Conservation (phyloP, 2,888 invertebrate genomes). For the Chalcosyrphus nemorum region DNA sequence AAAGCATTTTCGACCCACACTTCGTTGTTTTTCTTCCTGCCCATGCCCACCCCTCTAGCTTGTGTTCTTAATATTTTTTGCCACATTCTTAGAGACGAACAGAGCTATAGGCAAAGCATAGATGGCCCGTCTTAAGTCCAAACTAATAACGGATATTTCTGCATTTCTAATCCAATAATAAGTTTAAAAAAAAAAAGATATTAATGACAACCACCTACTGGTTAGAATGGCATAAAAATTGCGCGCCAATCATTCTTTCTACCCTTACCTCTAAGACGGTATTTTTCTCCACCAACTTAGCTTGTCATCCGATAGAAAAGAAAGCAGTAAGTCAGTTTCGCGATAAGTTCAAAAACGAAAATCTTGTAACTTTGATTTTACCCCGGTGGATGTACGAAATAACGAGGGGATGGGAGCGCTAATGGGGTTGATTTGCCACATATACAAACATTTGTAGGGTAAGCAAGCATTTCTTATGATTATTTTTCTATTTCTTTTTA, state of each 20-base stretch:
- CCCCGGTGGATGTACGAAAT: neutral
- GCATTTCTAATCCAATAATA: slow-evolving; percentile 76
- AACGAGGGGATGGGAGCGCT: neutral
- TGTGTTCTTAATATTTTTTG: slow-evolving; percentile 56
- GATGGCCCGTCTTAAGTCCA: slow-evolving; percentile 69
- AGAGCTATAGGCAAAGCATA: slow-evolving; percentile 30
- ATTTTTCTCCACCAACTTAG: neutral
- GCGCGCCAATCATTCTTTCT: slow-evolving; percentile 19
- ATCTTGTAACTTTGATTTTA: slow-evolving; percentile 43
- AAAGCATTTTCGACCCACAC: slow-evolving; percentile 30
- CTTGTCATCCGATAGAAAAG: slow-evolving; percentile 49
- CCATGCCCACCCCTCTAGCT: neutral
- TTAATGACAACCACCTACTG: slow-evolving; percentile 14
- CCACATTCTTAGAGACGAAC: slow-evolving; percentile 54
- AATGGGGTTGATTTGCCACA: slow-evolving; percentile 5
- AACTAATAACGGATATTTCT: slow-evolving; percentile 74
- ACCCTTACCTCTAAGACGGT: neutral
- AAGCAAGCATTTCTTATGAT: slow-evolving; percentile 35
- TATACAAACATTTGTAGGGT: slow-evolving; percentile 49
- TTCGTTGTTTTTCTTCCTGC: neutral
- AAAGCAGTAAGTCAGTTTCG: slow-evolving; percentile 56
- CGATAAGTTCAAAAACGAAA: slow-evolving; percentile 31
- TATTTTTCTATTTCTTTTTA: slow-evolving; percentile 18
- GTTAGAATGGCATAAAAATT: neutral
- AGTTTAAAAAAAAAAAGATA: slow-evolving; percentile 46